These are phyloP conservation scores for Xenops minutus DNA, from an alignment of 2,797 vertebrate genomes.

Conservation along the genomic window DNA sequence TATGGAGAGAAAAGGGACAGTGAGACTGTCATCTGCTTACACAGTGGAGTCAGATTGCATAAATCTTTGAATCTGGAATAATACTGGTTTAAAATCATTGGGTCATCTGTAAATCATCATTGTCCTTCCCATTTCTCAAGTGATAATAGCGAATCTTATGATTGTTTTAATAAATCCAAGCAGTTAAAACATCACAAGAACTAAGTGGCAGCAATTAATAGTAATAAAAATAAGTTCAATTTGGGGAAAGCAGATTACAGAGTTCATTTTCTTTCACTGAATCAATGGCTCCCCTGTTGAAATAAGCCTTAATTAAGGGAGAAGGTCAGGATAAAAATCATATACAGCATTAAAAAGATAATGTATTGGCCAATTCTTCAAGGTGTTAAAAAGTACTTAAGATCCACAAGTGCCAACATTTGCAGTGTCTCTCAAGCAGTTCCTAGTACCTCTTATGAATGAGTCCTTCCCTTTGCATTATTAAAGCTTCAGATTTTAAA, in stretches of 20 bases:
- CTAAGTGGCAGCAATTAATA: slow-evolving; percentile 71
- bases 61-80: slow-evolving; percentile 35
- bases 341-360: slow-evolving; percentile 53
- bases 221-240: slow-evolving; percentile 73
- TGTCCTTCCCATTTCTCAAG: slow-evolving; percentile 35
- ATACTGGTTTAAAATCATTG: not conserved
- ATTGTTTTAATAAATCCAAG: slow-evolving; percentile 69
- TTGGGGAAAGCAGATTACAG: slow-evolving; percentile 67
- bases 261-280: slow-evolving; percentile 69
- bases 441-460: not conserved
- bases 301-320: slow-evolving; percentile 70
- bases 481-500: not conserved
- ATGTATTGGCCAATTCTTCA: slow-evolving; percentile 55
- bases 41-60: not conserved
- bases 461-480: not conserved
- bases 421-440: not conserved
- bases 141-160: slow-evolving; percentile 56
- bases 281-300: slow-evolving; percentile 61
- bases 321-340: slow-evolving; percentile 62
- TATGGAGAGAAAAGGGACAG: not conserved
- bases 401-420: slow-evolving; percentile 1
- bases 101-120: not conserved
- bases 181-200: slow-evolving; percentile 69
- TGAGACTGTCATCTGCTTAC: not conserved
- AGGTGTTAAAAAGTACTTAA: slow-evolving; percentile 64